Conservation (phyloP, 2,797 vertebrate genomes). For the Hephaestus fuliginosus region DNA sequence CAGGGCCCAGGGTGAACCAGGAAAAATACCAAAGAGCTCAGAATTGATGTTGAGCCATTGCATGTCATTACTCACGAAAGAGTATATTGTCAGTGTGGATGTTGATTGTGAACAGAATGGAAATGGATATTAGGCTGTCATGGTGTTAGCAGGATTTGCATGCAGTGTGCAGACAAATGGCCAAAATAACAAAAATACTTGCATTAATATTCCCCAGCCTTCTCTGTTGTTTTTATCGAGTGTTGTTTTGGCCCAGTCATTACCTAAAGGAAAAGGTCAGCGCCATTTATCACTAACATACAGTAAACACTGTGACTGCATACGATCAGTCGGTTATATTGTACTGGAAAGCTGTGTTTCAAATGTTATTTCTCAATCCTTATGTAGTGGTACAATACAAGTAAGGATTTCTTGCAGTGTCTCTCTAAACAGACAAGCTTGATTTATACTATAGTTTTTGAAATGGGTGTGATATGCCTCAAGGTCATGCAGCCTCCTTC, state of each 20-base stretch:
- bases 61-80: slow-evolving; percentile 64
- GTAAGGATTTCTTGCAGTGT: not conserved
- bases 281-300: slow-evolving; percentile 42
- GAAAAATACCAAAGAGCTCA: slow-evolving; percentile 64
- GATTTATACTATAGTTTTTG: slow-evolving; percentile 14
- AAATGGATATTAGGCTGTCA: slow-evolving; percentile 35
- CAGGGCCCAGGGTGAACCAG: slow-evolving; percentile 54
- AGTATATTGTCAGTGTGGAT: slow-evolving; percentile 51
- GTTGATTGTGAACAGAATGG: slow-evolving; percentile 55
- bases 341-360: slow-evolving; percentile 14
- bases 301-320: slow-evolving; percentile 34
- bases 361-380: slow-evolving; percentile 12
- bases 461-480: slow-evolving; percentile 10
- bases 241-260: slow-evolving; percentile 31
- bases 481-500: not conserved
- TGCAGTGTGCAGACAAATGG: not conserved
- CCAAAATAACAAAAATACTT: slow-evolving; percentile 4
- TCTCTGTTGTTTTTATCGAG: slow-evolving; percentile 26
- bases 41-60: slow-evolving; percentile 61
- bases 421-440: slow-evolving; percentile 3
- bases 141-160: slow-evolving; percentile 11
- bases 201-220: slow-evolving; percentile 36
- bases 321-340: slow-evolving; percentile 25
- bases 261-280: slow-evolving; percentile 51
- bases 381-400: slow-evolving; percentile 15